Evolutionary conservation across 1,140 invertebrate species (phyloP).

Genomic region (Maconellicoccus hirsutus): DNA sequence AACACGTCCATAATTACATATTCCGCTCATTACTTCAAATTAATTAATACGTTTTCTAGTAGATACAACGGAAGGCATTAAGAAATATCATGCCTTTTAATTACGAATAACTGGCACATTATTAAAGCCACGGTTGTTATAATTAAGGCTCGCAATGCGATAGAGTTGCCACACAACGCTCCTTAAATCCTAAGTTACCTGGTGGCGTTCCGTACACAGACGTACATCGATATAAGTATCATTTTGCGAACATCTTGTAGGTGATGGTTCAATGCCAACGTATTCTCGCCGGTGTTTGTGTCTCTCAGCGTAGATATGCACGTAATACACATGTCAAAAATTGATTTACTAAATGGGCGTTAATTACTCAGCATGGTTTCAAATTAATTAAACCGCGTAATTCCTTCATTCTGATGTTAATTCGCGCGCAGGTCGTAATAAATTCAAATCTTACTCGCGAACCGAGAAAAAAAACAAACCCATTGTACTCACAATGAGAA

Average conservation of each 20-base stretch:
- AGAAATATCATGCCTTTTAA: neutral
- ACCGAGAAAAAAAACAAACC: neutral
- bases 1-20: neutral
- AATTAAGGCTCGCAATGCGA: neutral
- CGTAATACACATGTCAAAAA: conserved; percentile 4
- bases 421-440: neutral
- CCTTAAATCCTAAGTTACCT: neutral
- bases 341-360: conserved; percentile 8
- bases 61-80: conserved; percentile 1
- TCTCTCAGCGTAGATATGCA: neutral
- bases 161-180: neutral
- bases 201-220: too few relatives aligned
- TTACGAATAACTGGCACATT: neutral
- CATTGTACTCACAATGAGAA: conserved; percentile 4
- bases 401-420: neutral
- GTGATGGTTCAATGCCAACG: conserved; percentile 2
- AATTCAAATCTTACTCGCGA: neutral
- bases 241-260: neutral
- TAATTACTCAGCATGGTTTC: neutral
- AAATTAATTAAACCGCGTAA: conserved; percentile 5
- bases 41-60: neutral
- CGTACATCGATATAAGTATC: too few relatives aligned
- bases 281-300: neutral
- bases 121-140: neutral
- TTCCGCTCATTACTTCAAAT: neutral